phyloP scores from a whole-genome alignment of 2,797 vertebrate genomes.

The Myotis planiceps region DNA sequence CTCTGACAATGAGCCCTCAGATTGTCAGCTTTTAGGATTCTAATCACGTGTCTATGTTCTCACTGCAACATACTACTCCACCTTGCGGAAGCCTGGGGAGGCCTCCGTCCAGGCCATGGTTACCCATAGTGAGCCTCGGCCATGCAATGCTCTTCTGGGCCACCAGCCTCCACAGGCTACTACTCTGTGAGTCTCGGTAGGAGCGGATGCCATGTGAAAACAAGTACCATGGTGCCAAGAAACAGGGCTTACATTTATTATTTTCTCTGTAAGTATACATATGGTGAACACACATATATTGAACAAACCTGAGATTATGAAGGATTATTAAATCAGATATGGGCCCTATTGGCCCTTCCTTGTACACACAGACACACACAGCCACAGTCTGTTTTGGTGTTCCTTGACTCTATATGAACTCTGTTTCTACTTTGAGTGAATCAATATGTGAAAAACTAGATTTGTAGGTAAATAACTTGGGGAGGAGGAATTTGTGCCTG shows the following conservation, averaged over 20 bases:
- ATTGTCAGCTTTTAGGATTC: conserved; percentile 24
- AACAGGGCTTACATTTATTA: not conserved
- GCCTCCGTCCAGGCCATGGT: not conserved
- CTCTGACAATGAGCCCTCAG: not conserved
- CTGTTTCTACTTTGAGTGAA: not conserved
- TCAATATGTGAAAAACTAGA: not conserved
- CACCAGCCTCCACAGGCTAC: not conserved
- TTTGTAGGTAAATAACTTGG: not conserved
- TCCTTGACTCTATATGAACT: not conserved
- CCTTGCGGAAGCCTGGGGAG: not conserved
- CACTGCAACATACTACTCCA: not conserved
- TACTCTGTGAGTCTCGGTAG: not conserved
- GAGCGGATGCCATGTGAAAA: not conserved
- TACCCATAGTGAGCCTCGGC: not conserved
- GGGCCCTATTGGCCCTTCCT: not conserved
- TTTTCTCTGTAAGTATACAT: not conserved
- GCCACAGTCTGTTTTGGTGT: not conserved
- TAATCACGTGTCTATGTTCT: not conserved
- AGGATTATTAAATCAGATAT: not conserved
- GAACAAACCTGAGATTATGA: not conserved
- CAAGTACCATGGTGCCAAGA: not conserved
- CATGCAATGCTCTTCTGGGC: not conserved
- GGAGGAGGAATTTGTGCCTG: not conserved
- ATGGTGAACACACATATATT: not conserved
- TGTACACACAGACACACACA: not conserved